Evolutionary conservation across 2,797 vertebrate species (phyloP), one percentile per base, ranked within the genome.

Genomic region (Mareca strepera): DNA sequence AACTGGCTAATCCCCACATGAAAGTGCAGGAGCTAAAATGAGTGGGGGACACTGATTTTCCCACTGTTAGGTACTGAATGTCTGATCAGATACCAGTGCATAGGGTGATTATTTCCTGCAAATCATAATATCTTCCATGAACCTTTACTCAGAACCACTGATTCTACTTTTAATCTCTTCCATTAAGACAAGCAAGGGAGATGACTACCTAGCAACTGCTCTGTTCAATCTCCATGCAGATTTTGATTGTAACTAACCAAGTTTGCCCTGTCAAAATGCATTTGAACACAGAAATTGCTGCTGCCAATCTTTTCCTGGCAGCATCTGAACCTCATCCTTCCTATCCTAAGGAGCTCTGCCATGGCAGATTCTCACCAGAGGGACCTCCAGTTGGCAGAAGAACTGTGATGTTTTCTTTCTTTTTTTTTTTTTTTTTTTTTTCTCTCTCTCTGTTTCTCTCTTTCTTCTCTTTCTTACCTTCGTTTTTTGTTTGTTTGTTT

Each of bases 21-120:
- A 90, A 93, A 83, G 11, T 1, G 10, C 79, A 63, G 77, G 86
- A 94, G 52, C 26, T 83, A 70, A 39, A 60, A 83, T 64, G 35
- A 46, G 37, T 72, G 62, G 21, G 52, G n/a, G 41, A 29, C 59
- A 55, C 8, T 84, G 39, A 70, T 94, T 75, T 84, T 86, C 67
- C 31, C 86, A 20, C 20, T 9, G 23, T 50, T 69, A 70, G 46
- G 63, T 76, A 60, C 28, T 43, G 66, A 84, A 62, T 17, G 44
- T 88, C 70, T 84, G 73, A 84, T 75, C 88, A 86, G 15, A 78
- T 78, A 86, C 35, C 44, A 58, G 59, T 41, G 67, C 63, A 83
- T 53, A 86, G n/a, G 50, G 69, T 50, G 69, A 78, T 58, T 66
- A 53, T 55, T 72, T 96, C 75, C 86, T 88, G 72, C 41, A 73